Evolutionary conservation across 2,113 vertebrate genomes (phyloP).

Genomic region (Zosterops japonicus): DNA sequence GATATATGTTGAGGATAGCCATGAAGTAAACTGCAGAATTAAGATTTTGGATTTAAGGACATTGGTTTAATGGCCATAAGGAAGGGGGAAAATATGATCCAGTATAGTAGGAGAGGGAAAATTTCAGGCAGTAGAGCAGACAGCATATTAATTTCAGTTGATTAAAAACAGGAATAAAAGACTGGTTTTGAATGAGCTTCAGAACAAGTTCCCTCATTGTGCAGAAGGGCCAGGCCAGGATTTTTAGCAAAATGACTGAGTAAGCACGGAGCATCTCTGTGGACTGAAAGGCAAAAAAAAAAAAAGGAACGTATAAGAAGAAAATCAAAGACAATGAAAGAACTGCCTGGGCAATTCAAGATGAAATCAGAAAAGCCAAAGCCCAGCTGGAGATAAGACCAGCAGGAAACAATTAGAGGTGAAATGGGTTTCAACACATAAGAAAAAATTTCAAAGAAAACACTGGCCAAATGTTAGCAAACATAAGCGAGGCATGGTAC

Average conservation of each 20-base stretch:
- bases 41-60: neutral
- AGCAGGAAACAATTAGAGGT: neutral
- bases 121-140: neutral
- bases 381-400: neutral
- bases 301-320: neutral
- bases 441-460: neutral
- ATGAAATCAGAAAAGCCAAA: neutral
- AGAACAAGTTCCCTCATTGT: neutral
- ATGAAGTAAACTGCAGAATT: neutral
- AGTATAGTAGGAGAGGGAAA: neutral
- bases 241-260: neutral
- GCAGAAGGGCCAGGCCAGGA: neutral
- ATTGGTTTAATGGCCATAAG: neutral
- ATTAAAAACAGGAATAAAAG: neutral
- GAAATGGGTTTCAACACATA: neutral
- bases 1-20: neutral
- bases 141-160: neutral
- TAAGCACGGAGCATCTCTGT: neutral
- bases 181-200: neutral
- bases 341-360: neutral
- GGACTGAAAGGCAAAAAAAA: neutral
- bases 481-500: neutral
- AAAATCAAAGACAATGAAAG: neutral
- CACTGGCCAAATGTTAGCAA: neutral
- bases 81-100: neutral